Base-by-base conservation (phyloP, 2,888 invertebrate genomes). In the Nudaria mundana region DNA sequence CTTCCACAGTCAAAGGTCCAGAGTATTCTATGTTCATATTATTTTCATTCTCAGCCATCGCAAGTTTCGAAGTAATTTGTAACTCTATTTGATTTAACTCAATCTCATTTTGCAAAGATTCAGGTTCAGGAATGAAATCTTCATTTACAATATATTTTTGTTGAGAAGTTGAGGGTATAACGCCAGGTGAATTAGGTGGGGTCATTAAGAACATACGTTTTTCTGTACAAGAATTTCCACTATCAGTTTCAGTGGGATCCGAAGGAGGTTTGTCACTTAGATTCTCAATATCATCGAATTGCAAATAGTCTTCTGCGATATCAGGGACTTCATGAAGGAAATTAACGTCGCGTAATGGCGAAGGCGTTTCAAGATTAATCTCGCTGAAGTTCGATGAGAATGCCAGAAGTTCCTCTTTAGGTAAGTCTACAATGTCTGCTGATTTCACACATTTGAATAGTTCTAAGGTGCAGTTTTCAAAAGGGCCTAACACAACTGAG, bases 401-500 rank as follows among this genome's bases (percentile, higher is more conserved):
- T 4, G 90, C 87, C 16, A 90, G 50, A n/a, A 86, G 48, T 55
- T 90, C 90, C 55, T 89, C 89, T 52, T 82, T 84, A 0, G 84
- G 84, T 14, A 86, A 49, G 24, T 88, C 88, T 0, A 75, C 68
- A 22, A 80, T 62, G 26, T 90, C 85, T 1, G 56, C 58, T 0
- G 90, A 81, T 68, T 91, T 91, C 1, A 83, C 58, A 1, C 84
- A 87, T 56, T 86, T 90, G 59, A 83, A 90, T 22, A 85, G 70
- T 42, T 91, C 91, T 23, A 90, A 65, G 0, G 89, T 80, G 54
- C 87, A 90, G 55, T 90, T 90, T 50, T 91, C 91, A 52, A 90
- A 91, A 0, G 91, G 89, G 1, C 91, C 91, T 24, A 91, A 56
- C 7, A 91, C 90, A 3, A 91, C 91, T n/a, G 88, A 88, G 40